These are phyloP conservation scores for Philereme transversata DNA, from an alignment of 2,888 invertebrate genomes.

Conservation along the genomic window DNA sequence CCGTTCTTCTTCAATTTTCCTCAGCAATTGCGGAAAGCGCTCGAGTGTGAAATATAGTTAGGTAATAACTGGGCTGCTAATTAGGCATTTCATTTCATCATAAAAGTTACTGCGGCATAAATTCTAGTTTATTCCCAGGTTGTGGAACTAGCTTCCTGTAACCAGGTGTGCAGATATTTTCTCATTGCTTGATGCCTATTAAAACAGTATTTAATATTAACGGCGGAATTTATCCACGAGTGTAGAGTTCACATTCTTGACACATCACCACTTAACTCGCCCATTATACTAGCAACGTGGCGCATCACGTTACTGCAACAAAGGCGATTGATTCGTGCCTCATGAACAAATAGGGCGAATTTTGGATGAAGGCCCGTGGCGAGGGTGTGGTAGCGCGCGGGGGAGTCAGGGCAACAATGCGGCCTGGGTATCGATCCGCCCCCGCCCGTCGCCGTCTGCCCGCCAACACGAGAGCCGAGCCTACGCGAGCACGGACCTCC, in stretches of 20 bases:
- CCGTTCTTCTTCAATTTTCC: conserved; percentile 38
- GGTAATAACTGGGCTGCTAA: conserved; percentile 49
- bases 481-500: conserved; percentile 57
- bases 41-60: conserved; percentile 51
- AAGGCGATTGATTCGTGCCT: conserved; percentile 78
- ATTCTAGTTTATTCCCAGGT: conserved; percentile 39
- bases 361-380: conserved; percentile 67
- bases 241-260: conserved; percentile 27
- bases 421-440: conserved; percentile 80
- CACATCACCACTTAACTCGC: conserved; percentile 22
- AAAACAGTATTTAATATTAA: conserved; percentile 1
- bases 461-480: conserved; percentile 57
- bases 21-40: conserved; percentile 45
- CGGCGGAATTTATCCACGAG: not conserved
- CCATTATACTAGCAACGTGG: conserved; percentile 42
- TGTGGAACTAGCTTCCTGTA: conserved; percentile 46
- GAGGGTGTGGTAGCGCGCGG: conserved; percentile 53
- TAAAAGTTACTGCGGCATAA: conserved; percentile 44
- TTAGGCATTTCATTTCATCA: conserved; percentile 49
- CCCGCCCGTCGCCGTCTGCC: conserved; percentile 65
- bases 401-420: conserved; percentile 75
- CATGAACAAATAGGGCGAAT: conserved; percentile 80
- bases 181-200: conserved; percentile 16
- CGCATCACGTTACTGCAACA: conserved; percentile 76
- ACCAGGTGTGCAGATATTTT: conserved; percentile 29